A percentile compares a stretch with the other conserved stretches of the same genome.
Evolutionary conservation across 2,888 invertebrate species (phyloP).

Genomic region (Odiellus spinosus): DNA sequence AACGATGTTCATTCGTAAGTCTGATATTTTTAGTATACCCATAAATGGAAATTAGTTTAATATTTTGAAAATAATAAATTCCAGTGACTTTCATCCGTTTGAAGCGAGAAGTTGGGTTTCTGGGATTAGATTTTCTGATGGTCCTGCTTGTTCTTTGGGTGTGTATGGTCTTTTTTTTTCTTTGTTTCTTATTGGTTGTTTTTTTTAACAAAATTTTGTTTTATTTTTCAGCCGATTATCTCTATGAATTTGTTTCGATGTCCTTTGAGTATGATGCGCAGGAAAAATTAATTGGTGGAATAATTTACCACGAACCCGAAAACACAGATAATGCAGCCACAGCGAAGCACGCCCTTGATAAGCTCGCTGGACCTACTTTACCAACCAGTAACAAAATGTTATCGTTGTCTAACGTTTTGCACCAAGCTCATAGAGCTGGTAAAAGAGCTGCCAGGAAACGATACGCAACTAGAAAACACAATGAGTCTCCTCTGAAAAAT

Average conservation of each 20-base stretch:
- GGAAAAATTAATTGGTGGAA: slow-evolving; percentile 26
- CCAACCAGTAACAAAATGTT: no score
- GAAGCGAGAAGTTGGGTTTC: slow-evolving; percentile 55
- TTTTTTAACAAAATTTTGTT: no score
- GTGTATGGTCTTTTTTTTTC: no score
- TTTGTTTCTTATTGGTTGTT: no score
- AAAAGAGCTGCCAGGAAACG: no score
- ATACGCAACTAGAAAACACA: not conserved
- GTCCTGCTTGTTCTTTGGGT: slow-evolving; percentile 55
- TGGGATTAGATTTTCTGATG: slow-evolving; percentile 43
- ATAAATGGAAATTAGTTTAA: no score
- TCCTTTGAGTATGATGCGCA: slow-evolving; percentile 26
- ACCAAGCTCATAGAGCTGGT: no score
- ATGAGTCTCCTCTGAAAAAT: slow-evolving; percentile 4
- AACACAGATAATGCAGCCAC: no score
- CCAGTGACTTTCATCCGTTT: slow-evolving; percentile 60
- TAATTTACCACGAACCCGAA: no score
- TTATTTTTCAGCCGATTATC: slow-evolving; percentile 26
- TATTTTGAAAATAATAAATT: no score
- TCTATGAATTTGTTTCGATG: slow-evolving; percentile 27
- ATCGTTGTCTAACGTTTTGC: no score
- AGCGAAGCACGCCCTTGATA: slow-evolving; percentile 33
- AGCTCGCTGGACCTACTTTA: slow-evolving; percentile 51
- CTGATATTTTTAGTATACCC: no score
- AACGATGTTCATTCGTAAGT: slow-evolving; percentile 55